A percentile compares a stretch with the other conserved stretches of the same genome.
Evolutionary conservation across 2,113 vertebrate species (phyloP).

Genomic region (Hippocampus barbouri): DNA sequence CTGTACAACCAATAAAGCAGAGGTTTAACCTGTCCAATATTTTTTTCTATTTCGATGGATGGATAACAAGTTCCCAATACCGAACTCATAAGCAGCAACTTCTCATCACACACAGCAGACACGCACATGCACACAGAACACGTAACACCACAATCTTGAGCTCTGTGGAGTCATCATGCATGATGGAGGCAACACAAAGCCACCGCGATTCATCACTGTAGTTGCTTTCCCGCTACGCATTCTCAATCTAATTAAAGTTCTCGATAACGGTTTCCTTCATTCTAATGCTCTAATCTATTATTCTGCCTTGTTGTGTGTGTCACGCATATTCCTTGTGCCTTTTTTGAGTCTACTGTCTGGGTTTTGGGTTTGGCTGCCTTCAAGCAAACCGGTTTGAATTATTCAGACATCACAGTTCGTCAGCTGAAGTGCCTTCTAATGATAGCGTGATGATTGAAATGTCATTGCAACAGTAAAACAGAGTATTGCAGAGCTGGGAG

Average conservation of each 20-base stretch:
- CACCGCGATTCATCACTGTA: slow-evolving; percentile 11
- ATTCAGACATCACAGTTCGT: slow-evolving; percentile 19
- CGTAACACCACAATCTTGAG: slow-evolving; percentile 1
- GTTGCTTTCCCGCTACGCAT: slow-evolving; percentile 8
- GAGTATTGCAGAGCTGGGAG: slow-evolving; percentile 5
- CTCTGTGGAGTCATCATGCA: neutral
- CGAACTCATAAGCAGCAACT: slow-evolving; percentile 3
- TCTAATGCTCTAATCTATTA: slow-evolving; percentile 25
- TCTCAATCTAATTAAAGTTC: slow-evolving; percentile 27
- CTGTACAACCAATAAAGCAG: neutral
- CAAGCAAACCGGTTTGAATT: slow-evolving; percentile 13
- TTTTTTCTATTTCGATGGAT: neutral
- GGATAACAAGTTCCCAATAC: neutral
- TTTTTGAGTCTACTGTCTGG: slow-evolving; percentile 9
- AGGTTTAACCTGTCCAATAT: neutral
- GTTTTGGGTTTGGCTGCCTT: slow-evolving; percentile 4
- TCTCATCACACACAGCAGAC: slow-evolving; percentile 4
- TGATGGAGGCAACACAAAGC: neutral
- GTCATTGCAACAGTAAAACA: slow-evolving; percentile 32
- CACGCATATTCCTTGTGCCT: slow-evolving; percentile 23
- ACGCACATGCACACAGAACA: neutral
- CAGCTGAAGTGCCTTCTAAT: slow-evolving; percentile 30
- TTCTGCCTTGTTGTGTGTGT: slow-evolving; percentile 5
- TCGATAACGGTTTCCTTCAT: slow-evolving; percentile 27
- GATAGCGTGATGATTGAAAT: slow-evolving; percentile 44